phyloP scores from a whole-genome alignment of 2,888 invertebrate species.

The Caenorhabditis sp. region DNA sequence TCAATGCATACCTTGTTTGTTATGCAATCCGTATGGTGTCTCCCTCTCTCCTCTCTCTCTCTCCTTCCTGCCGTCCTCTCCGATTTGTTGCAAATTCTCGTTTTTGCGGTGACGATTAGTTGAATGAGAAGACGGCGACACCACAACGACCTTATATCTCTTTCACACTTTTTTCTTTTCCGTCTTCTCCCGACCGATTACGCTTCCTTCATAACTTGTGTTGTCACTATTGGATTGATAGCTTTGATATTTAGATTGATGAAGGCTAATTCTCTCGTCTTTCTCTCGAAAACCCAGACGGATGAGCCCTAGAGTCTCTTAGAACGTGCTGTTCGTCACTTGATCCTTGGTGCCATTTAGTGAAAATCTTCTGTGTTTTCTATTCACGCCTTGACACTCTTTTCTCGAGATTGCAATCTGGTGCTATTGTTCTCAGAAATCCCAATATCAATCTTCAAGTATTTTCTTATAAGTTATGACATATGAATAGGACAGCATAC shows the following conservation, averaged over 20 bases:
- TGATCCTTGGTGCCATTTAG: neutral
- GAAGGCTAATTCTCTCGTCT: conserved; percentile 3
- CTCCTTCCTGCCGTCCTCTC: neutral
- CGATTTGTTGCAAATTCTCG: conserved; percentile 28
- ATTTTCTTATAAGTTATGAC: no score
- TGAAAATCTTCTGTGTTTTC: neutral
- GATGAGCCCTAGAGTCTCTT: neutral
- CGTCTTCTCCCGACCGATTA: conserved; percentile 10
- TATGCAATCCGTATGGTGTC: no score
- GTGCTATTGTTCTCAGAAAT: no score
- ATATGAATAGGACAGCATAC: neutral
- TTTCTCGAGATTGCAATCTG: no score
- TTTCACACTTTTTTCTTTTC: conserved; percentile 20
- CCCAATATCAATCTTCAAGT: no score
- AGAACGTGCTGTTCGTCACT: neutral
- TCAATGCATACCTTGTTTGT: conserved; percentile 33
- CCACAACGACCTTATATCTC: conserved; percentile 16
- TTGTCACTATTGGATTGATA: conserved; percentile 7
- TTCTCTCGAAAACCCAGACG: neutral
- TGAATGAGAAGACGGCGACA: conserved; percentile 3
- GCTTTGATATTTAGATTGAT: neutral
- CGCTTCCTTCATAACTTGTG: neutral
- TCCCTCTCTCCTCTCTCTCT: no score
- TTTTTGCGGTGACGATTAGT: conserved; percentile 10
- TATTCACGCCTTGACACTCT: no score